A percentile compares a stretch with the other conserved stretches of the same genome.
phyloP scores from a whole-genome alignment of 2,888 invertebrate species.

The Melieria picta region DNA sequence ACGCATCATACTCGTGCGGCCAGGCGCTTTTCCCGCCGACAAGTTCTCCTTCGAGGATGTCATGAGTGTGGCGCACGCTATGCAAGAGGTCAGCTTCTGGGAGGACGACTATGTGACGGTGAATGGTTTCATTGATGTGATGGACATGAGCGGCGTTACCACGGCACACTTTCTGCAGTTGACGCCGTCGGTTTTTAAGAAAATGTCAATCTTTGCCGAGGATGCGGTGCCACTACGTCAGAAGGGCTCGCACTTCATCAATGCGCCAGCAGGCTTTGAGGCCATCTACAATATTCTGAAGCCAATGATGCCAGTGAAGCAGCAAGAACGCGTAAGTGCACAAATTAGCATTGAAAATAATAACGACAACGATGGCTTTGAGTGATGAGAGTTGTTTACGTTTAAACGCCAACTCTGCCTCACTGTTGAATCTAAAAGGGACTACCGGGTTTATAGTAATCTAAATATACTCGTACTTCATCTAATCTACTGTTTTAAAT shows the following conservation, averaged over 20 bases:
- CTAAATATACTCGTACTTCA: too few relatives aligned
- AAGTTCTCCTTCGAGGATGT: slow-evolving; percentile 67
- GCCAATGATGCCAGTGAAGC: slow-evolving; percentile 70
- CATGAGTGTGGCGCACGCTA: slow-evolving; percentile 68
- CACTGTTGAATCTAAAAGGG: too few relatives aligned
- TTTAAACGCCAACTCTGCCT: too few relatives aligned
- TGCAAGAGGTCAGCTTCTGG: slow-evolving; percentile 69
- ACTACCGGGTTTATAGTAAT: too few relatives aligned
- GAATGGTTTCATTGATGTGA: slow-evolving; percentile 67
- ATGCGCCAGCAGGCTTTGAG: slow-evolving; percentile 71
- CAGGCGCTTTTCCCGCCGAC: slow-evolving; percentile 67
- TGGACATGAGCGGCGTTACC: slow-evolving; percentile 70
- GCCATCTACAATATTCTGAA: slow-evolving; percentile 69
- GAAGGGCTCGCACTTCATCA: slow-evolving; percentile 70
- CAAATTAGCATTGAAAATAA: neutral
- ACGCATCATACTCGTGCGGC: slow-evolving; percentile 67
- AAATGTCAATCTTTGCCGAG: slow-evolving; percentile 68
- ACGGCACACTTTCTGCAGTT: slow-evolving; percentile 69
- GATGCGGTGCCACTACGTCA: slow-evolving; percentile 72
- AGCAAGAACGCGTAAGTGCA: slow-evolving; percentile 69
- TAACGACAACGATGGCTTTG: too few relatives aligned
- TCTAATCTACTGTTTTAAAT: too few relatives aligned
- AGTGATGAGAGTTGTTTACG: too few relatives aligned
- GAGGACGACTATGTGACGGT: slow-evolving; percentile 71
- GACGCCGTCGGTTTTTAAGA: slow-evolving; percentile 70